Conservation (phyloP, 35 echinoderm and acorn worm genomes). For the Nesometra sesokonis region DNA sequence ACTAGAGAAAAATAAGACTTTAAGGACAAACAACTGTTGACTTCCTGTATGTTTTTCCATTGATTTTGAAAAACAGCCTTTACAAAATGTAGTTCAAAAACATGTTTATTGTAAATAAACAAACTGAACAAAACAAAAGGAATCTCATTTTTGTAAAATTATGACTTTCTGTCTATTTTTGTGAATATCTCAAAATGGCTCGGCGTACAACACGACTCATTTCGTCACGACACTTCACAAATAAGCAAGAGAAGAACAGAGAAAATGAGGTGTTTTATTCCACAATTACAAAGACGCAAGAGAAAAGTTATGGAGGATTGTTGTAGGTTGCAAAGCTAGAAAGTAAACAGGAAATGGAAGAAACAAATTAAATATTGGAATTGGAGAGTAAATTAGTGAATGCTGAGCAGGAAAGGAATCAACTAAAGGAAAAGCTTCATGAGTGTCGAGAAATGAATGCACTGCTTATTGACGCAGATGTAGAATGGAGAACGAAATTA, state of each 20-base stretch:
- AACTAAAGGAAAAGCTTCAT: neutral
- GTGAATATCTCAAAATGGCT: no score
- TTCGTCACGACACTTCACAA: no score
- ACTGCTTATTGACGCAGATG: neutral
- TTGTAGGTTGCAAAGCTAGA: neutral
- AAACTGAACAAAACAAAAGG: no score
- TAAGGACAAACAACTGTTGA: no score
- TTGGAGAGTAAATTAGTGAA: neutral
- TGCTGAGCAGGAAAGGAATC: neutral
- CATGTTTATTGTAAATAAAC: no score
- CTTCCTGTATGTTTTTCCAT: no score
- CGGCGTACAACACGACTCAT: no score
- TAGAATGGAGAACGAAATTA: constrained; percentile 18
- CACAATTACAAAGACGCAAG: neutral
- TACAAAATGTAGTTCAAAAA: no score
- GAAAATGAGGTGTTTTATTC: constrained; percentile 1
- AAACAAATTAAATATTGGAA: neutral
- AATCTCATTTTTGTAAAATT: no score
- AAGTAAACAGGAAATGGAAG: neutral
- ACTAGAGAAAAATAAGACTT: no score
- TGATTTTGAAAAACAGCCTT: no score
- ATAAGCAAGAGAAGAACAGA: neutral
- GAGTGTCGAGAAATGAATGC: constrained; percentile 4
- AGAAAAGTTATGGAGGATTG: neutral
- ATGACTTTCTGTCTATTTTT: no score